Conservation (phyloP, 2,113 vertebrate genomes). For the Nannospalax galili region DNA sequence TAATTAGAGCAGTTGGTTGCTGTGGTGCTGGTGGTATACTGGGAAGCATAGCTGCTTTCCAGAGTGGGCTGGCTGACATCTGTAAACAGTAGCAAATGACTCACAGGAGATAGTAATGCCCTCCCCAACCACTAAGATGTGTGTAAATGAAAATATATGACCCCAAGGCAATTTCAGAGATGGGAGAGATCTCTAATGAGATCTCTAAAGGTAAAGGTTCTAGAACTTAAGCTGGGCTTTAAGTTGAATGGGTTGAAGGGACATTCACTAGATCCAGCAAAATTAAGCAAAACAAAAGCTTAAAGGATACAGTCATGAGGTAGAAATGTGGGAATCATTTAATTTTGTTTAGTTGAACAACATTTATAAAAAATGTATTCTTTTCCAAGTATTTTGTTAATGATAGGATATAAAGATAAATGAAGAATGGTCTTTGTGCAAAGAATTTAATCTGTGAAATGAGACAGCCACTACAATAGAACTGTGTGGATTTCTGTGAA, state of each 20-base stretch:
- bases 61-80: background rate
- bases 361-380: background rate
- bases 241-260: background rate
- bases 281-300: background rate
- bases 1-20: background rate
- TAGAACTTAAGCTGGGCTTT: background rate
- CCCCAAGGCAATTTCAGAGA: background rate
- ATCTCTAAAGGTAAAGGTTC: background rate
- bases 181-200: background rate
- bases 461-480: background rate
- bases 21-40: too few species aligned
- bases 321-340: background rate
- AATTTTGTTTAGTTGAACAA: background rate
- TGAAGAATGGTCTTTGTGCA: background rate
- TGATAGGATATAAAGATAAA: background rate
- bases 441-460: background rate
- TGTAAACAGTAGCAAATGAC: background rate
- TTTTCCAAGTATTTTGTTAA: background rate
- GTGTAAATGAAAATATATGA: slow-evolving; percentile 2
- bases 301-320: background rate
- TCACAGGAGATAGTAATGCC: background rate
- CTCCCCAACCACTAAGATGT: slow-evolving; percentile 14
- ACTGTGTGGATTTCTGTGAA: background rate
- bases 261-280: background rate
- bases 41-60: too few species aligned